phyloP scores from a whole-genome alignment of 37 sponge, comb jelly and placozoan species.

The Lycopodina hypogea region DNA sequence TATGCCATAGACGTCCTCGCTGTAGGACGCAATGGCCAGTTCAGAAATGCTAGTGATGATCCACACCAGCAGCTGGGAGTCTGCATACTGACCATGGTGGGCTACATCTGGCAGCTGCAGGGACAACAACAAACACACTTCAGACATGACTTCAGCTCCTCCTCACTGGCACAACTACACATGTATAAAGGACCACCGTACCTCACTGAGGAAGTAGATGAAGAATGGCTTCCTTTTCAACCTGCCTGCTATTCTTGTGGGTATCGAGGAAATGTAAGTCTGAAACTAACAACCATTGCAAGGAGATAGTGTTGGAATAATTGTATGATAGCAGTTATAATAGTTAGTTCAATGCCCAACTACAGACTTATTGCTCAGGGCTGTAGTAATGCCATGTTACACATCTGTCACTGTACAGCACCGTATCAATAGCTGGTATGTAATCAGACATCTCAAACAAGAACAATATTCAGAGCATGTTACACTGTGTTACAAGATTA shows the following conservation, averaged over 20 bases:
- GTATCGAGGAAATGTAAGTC: neutral
- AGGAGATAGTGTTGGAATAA: too few relatives aligned
- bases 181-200: neutral
- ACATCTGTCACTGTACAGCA: too few relatives aligned
- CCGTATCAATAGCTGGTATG: too few relatives aligned
- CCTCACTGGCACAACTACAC: neutral
- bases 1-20: conserved; percentile 71
- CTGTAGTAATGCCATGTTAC: too few relatives aligned
- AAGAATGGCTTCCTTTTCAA: conserved; percentile 58
- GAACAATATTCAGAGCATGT: too few relatives aligned
- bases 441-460: too few relatives aligned
- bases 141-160: too few relatives aligned
- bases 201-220: conserved; percentile 51
- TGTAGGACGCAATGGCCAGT: conserved; percentile 57
- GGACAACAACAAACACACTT: neutral
- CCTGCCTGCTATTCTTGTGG: neutral
- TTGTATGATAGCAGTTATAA: too few relatives aligned
- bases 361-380: too few relatives aligned
- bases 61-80: conserved; percentile 53
- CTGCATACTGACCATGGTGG: conserved; percentile 28
- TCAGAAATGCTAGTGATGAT: conserved; percentile 45
- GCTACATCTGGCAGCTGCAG: conserved; percentile 54
- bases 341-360: too few relatives aligned
- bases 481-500: too few relatives aligned
- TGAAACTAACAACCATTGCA: neutral